Evolutionary conservation across 2,113 vertebrate genomes (phyloP).

Genomic region (Chlorodrepanis virens): DNA sequence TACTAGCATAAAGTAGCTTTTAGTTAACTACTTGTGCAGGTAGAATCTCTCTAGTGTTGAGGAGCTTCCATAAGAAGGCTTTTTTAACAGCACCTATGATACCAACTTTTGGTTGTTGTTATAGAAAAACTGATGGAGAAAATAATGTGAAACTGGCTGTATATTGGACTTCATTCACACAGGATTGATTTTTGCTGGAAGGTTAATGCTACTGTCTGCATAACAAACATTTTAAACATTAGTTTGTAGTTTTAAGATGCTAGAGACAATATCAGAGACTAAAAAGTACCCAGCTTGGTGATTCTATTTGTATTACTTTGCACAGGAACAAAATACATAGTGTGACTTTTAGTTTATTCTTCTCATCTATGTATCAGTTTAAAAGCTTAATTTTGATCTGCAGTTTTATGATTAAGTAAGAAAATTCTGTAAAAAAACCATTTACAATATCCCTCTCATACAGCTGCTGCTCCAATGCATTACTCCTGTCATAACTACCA

Average conservation of each 20-base stretch:
- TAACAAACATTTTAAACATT: neutral
- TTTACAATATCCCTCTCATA: neutral
- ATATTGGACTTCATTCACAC: neutral
- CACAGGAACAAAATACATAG: neutral
- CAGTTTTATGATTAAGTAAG: neutral
- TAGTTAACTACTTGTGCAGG: neutral
- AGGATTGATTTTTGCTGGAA: neutral
- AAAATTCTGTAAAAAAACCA: neutral
- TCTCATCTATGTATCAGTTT: neutral
- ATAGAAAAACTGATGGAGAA: neutral
- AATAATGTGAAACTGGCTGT: neutral
- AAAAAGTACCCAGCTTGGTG: neutral
- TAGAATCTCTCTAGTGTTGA: neutral
- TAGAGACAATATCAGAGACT: neutral
- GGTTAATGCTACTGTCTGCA: neutral
- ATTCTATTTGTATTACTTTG: neutral
- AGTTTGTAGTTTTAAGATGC: neutral
- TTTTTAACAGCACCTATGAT: neutral
- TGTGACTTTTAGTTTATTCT: neutral
- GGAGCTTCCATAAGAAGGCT: neutral
- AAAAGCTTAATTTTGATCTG: neutral
- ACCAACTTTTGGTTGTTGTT: neutral
- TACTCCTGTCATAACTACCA: neutral
- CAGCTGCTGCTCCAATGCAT: neutral
- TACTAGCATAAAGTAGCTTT: neutral